Conservation (phyloP, 2,888 invertebrate genomes). For the Eupithecia subfuscata region DNA sequence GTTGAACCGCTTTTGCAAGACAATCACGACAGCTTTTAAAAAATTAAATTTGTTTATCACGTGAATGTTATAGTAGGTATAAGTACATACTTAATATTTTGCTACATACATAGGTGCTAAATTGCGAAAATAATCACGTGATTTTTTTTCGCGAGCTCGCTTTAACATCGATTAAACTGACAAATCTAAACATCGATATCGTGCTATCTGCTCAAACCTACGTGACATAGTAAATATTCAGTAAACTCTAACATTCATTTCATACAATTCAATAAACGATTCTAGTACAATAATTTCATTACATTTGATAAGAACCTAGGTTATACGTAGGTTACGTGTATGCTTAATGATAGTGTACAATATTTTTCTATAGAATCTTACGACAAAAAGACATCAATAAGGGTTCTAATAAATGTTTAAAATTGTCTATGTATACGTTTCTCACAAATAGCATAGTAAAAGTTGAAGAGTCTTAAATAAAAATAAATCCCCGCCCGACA, state of each 20-base stretch:
- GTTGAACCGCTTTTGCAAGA: too few relatives aligned
- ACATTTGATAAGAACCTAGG: not conserved
- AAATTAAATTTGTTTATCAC: too few relatives aligned
- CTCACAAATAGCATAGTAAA: not conserved
- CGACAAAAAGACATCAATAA: not conserved
- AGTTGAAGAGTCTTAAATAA: not conserved
- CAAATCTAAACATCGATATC: not conserved
- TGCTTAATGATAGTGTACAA: too few relatives aligned
- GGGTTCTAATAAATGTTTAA: not conserved
- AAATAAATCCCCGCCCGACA: not conserved
- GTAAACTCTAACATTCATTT: not conserved
- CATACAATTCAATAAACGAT: not conserved
- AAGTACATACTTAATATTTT: too few relatives aligned
- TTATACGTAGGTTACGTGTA: too few relatives aligned
- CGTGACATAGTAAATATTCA: not conserved
- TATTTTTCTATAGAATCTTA: not conserved
- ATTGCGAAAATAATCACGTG: too few relatives aligned
- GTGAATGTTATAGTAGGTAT: too few relatives aligned
- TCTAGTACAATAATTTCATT: not conserved
- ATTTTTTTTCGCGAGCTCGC: too few relatives aligned
- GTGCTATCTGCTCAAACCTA: not conserved
- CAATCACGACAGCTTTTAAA: too few relatives aligned
- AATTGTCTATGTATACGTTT: not conserved
- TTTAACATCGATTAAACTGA: too few relatives aligned
- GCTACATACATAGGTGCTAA: too few relatives aligned